A percentile compares a stretch with the other conserved stretches of the same genome.
Conservation (phyloP, 2,113 vertebrate genomes). For the Telmatochromis sp. region DNA sequence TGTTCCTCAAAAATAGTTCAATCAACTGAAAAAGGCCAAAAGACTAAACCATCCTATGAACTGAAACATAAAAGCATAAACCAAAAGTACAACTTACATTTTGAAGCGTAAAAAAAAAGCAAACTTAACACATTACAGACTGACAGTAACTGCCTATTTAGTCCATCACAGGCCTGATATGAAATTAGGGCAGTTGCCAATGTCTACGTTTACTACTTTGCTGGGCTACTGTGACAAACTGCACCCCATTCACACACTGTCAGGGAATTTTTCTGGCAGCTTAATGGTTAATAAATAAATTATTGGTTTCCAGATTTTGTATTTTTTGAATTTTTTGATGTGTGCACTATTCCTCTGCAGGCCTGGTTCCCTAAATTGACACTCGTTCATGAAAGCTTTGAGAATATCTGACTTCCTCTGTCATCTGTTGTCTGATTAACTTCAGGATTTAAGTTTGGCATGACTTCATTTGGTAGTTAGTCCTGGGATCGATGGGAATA, state of each 20-base stretch:
- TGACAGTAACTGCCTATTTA: neutral
- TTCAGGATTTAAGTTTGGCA: neutral
- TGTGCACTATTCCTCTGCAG: neutral
- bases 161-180: neutral
- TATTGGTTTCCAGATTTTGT: neutral
- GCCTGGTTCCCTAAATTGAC: neutral
- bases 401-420: neutral
- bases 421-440: neutral
- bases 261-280: neutral
- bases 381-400: neutral
- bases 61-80: neutral
- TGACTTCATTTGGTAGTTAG: neutral
- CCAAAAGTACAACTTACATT: neutral
- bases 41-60: neutral
- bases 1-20: neutral
- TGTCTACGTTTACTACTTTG: neutral
- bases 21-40: neutral
- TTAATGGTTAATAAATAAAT: neutral
- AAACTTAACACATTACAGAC: neutral
- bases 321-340: neutral
- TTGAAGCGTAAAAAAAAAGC: neutral
- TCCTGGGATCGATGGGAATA: neutral
- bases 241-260: neutral
- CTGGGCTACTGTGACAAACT: neutral
- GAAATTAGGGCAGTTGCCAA: neutral